Percentiles rank a stretch among this genome's conserved stretches.
phyloP scores from a whole-genome alignment of 2,888 invertebrate species.

The Eristalis intricaria region DNA sequence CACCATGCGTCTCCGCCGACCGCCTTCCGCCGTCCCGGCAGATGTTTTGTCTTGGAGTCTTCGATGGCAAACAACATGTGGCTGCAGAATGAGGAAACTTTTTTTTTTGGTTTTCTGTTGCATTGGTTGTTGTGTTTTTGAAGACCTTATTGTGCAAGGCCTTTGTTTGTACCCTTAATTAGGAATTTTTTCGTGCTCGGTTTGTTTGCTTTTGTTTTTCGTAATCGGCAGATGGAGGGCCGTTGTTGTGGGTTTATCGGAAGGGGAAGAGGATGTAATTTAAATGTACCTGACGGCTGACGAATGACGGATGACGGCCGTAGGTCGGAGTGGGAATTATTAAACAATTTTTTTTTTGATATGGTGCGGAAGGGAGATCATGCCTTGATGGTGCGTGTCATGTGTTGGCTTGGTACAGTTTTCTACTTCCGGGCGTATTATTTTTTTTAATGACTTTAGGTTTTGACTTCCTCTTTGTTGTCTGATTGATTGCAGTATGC shows the following conservation, averaged over 20 bases:
- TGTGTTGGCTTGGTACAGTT: neutral
- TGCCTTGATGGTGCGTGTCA: neutral
- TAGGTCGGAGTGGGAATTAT: neutral
- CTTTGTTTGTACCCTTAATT: conserved; percentile 67
- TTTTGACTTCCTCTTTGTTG: neutral
- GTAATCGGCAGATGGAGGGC: conserved; percentile 55
- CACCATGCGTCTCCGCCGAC: conserved; percentile 24
- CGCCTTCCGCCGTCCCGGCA: conserved; percentile 24
- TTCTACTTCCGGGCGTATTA: neutral
- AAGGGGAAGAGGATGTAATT: conserved; percentile 39
- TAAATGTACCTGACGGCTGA: conserved; percentile 23
- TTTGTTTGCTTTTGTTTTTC: conserved; percentile 27
- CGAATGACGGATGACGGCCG: neutral
- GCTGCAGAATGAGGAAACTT: conserved; percentile 55
- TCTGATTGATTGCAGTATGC: neutral
- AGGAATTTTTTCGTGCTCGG: conserved; percentile 45
- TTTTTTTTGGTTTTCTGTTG: neutral
- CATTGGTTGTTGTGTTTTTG: neutral
- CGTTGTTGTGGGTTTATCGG: conserved; percentile 30
- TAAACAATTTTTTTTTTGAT: neutral
- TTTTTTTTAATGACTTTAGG: neutral
- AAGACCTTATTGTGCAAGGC: conserved; percentile 32
- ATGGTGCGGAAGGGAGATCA: neutral
- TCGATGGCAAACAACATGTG: conserved; percentile 67
- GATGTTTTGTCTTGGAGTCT: conserved; percentile 57